phyloP scores from a whole-genome alignment of 2,113 vertebrate species.

The Dermatemys mawii region DNA sequence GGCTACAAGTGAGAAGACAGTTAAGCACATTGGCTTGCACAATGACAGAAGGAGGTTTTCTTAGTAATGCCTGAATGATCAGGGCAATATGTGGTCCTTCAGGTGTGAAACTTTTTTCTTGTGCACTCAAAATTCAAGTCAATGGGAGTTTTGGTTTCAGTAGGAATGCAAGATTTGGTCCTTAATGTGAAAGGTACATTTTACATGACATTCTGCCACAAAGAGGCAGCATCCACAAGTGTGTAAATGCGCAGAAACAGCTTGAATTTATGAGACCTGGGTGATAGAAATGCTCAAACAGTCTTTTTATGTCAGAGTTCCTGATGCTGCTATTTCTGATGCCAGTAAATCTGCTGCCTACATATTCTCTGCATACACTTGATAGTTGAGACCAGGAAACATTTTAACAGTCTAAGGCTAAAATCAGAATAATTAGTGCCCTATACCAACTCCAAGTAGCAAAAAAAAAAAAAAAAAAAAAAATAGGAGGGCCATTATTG shows the following conservation, averaged over 20 bases:
- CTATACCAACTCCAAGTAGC: too few species aligned
- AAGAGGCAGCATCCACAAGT: conserved; percentile 82
- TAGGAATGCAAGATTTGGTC: neutral
- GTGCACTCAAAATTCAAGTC: neutral
- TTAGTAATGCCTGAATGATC: neutral
- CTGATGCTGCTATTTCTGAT: conserved; percentile 14
- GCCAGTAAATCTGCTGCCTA: neutral
- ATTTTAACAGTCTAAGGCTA: neutral
- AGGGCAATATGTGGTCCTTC: neutral
- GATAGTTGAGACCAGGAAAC: neutral
- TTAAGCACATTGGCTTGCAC: neutral
- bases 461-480: too few species aligned
- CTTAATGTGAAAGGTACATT: conserved; percentile 62
- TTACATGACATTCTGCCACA: conserved; percentile 81
- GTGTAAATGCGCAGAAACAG: conserved; percentile 76
- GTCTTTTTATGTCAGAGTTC: neutral
- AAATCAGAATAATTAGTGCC: conserved; percentile 8
- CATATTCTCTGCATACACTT: neutral
- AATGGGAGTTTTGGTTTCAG: neutral
- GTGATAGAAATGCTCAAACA: conserved; percentile 15
- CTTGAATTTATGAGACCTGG: conserved; percentile 64
- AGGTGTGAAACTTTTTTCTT: neutral
- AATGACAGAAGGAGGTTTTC: neutral
- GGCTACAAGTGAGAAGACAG: conserved; percentile 23
- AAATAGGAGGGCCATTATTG: neutral